Evolutionary conservation across 1,140 invertebrate species (phyloP), one percentile per base, ranked within the genome.

Genomic region (Drosophila malerkotliana): DNA sequence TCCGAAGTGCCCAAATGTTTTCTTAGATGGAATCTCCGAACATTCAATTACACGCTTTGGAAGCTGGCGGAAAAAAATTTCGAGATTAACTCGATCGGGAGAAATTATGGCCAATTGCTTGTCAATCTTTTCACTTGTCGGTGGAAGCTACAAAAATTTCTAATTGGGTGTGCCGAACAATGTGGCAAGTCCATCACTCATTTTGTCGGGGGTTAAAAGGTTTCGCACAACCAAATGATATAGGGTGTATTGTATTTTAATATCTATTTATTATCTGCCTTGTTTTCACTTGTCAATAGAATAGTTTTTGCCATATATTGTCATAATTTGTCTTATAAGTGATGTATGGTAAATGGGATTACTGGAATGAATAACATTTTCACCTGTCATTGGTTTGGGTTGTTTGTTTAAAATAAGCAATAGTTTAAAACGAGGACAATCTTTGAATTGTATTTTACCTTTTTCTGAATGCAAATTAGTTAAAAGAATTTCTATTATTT

Each of bases 1-100:
- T 96, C 44, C 30, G n/a, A 10, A 57, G 30, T 10, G 15, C 14
- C 45, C 30, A 28, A 32, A 5, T 18, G 61, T 15, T 30, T 18
- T 37, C 12, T 12, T 53, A 39, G 62, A 37, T 45, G 39, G 8
- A 18, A 62, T 39, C 32, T 26, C 34, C 28, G 26, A 15, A 10
- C 26, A 9, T 12, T 56, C 44, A 48, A 24, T 68, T 56, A 69
- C 55, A 24, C 9, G 12, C 18, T 30, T 24, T 54, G 21, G 52
- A 54, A 24, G 48, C 7, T n/a, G n/a, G 41, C 24, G 44, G 44
- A 49, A 64, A 14, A 37, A 9, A 55, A 28, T 54, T 37, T 68
- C 24, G 15, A 68, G 64, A 66, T 37, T 67, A 68, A 47, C 49
- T 21, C 62, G 49, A 67, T 68, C 24, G 49, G 49, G 30, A 37